Evolutionary conservation across 1,140 invertebrate genomes (phyloP), one percentile per base, ranked within the genome.

Genomic region (Arion vulgaris): DNA sequence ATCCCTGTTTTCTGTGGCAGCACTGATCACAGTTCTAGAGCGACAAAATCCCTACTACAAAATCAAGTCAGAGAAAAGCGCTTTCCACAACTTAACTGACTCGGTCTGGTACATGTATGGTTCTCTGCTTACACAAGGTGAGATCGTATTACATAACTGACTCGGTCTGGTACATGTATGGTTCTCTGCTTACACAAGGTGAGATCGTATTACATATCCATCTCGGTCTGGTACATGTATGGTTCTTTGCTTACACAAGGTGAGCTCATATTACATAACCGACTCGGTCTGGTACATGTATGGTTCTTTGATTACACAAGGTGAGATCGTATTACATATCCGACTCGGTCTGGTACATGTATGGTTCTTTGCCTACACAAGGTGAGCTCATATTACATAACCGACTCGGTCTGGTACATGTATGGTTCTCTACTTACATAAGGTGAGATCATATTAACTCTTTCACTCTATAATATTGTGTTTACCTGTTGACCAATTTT

Each of bases 71-170:
- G 39, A 51, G 39, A 23, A 41, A 39, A 78, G 51, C 19, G 28
- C 74, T 26, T 78, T 66, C 26, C 28, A 51, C 39, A 49, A 53
- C 34, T 38, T 41, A 7, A 49, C 15, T 0, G 62, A 69, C 26
- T 45, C n/a, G 26, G n/a, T 89, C 45, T 89, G 87, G 88, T 89
- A 90, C 69, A 86, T 87, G 86, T 88, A 84, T 72, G 87, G 89
- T 1, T 85, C 87, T 0, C 73, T 90, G 15, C 74, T 90, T 1
- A 87, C 85, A 2, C 89, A 90, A 85, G 88, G 89, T 90, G 74
- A 32, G 49, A 41, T 7, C n/a, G n/a, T n/a, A n/a, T n/a, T n/a
- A n/a, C n/a, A n/a, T 41, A 7, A 49, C 15, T 0, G 62, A 69
- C 26, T 45, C n/a, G 26, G n/a, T 89, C 45, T 89, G 87, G 88